Evolutionary conservation across 2,797 vertebrate species (phyloP).

Genomic region (Enteromius radiatus): DNA sequence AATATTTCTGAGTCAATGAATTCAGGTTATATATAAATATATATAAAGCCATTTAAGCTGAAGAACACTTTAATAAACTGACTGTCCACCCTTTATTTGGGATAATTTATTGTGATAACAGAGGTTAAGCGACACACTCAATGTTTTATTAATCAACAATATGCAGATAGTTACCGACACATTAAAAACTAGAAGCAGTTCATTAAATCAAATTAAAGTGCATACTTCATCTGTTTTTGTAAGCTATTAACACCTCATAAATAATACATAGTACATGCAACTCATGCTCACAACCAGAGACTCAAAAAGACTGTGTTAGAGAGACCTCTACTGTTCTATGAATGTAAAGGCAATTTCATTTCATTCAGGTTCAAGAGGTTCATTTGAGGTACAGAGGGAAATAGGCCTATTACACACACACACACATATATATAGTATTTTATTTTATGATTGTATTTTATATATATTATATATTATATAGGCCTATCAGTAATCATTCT

Average conservation of each 20-base stretch:
- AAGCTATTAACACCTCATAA: constrained; percentile 61
- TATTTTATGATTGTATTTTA: too few species aligned
- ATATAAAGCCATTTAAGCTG: constrained; percentile 43
- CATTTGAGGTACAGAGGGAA: not conserved
- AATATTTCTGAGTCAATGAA: constrained; percentile 29
- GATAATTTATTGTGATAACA: constrained; percentile 59
- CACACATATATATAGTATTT: too few species aligned
- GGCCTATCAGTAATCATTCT: not conserved
- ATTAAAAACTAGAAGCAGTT: constrained; percentile 62
- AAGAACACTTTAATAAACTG: constrained; percentile 53
- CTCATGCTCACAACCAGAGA: constrained; percentile 16
- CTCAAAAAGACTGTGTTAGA: constrained; percentile 51
- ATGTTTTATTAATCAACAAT: constrained; percentile 65
- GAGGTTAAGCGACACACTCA: constrained; percentile 60
- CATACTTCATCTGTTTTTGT: constrained; percentile 62
- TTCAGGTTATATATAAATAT: constrained; percentile 40
- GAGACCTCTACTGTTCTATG: constrained; percentile 62
- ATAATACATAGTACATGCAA: constrained; percentile 64
- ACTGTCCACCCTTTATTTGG: constrained; percentile 56
- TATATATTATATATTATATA: too few species aligned
- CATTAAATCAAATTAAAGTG: constrained; percentile 63
- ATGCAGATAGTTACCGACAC: constrained; percentile 61
- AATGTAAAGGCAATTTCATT: constrained; percentile 14
- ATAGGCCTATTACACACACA: not conserved
- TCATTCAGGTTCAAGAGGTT: not conserved